These are phyloP conservation scores for Erinaceus europaeus DNA, from an alignment of 2,113 vertebrate species.

Conservation along the genomic window DNA sequence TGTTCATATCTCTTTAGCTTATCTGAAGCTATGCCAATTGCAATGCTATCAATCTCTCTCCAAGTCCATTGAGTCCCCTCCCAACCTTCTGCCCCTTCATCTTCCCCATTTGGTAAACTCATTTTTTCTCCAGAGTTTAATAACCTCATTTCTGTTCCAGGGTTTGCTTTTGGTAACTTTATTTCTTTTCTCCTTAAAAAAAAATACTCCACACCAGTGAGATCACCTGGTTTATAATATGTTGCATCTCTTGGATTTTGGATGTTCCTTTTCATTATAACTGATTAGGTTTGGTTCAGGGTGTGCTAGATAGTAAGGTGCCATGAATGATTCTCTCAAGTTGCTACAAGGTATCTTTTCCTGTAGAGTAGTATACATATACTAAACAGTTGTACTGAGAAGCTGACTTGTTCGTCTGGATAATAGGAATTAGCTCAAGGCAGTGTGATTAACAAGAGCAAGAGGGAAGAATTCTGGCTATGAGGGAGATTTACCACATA, in stretches of 20 bases:
- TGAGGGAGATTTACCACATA: not conserved
- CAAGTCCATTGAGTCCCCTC: no score
- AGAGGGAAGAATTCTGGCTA: not conserved
- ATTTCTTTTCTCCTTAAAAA: no score
- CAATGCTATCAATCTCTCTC: no score
- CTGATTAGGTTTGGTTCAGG: not conserved
- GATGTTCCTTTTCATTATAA: not conserved
- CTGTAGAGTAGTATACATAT: not conserved
- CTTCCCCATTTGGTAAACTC: no score
- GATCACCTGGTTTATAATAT: no score
- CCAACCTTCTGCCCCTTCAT: no score
- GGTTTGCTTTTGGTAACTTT: no score
- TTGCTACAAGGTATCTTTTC: not conserved
- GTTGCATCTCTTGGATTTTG: not conserved
- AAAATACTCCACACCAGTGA: no score
- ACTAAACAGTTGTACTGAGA: not conserved
- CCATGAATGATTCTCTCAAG: not conserved
- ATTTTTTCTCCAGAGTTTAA: no score
- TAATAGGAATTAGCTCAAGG: not conserved
- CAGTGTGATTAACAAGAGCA: not conserved
- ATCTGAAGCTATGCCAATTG: no score
- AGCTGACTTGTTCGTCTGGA: not conserved
- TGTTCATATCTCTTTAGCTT: no score
- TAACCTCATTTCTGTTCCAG: no score
- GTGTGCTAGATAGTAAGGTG: not conserved